A percentile compares a stretch with the other conserved stretches of the same genome.
These are phyloP conservation scores for Pteria penguin DNA, from an alignment of 2,888 invertebrate genomes.

Conservation along the genomic window DNA sequence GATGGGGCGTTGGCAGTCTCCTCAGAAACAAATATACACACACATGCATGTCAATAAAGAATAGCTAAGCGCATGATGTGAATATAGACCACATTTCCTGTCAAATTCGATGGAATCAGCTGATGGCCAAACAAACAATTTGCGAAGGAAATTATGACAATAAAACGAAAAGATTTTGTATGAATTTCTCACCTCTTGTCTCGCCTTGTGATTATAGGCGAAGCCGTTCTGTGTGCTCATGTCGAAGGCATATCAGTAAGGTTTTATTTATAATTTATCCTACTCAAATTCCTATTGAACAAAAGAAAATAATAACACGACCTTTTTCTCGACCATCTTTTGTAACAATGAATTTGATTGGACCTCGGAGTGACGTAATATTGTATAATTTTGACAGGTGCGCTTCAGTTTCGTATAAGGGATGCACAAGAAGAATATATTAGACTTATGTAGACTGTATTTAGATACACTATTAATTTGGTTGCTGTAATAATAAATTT, in stretches of 20 bases:
- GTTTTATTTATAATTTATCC: slow-evolving; percentile 44
- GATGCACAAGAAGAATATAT: neutral
- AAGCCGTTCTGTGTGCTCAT: slow-evolving; percentile 72
- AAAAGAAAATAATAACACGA: slow-evolving; percentile 71
- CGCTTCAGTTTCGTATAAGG: neutral
- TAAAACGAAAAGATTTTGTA: neutral
- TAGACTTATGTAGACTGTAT: neutral
- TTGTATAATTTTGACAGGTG: neutral
- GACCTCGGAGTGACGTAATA: slow-evolving; percentile 36
- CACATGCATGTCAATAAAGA: too few relatives aligned
- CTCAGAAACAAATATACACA: too few relatives aligned
- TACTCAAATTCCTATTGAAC: slow-evolving; percentile 52
- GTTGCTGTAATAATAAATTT: too few relatives aligned
- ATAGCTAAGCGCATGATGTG: too few relatives aligned
- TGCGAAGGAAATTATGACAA: neutral
- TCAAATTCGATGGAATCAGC: slow-evolving; percentile 35
- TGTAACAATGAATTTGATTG: slow-evolving; percentile 52
- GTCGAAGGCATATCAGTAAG: slow-evolving; percentile 47
- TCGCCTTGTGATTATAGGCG: slow-evolving; percentile 66
- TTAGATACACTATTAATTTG: too few relatives aligned
- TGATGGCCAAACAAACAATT: slow-evolving; percentile 6
- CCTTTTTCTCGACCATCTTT: slow-evolving; percentile 46
- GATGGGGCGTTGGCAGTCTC: too few relatives aligned
- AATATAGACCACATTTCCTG: too few relatives aligned
- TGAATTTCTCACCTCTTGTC: slow-evolving; percentile 65